A percentile compares a stretch with the other conserved stretches of the same genome.
Conservation (phyloP, 2,888 invertebrate species). For the Liopterus haemorrhoidalis region DNA sequence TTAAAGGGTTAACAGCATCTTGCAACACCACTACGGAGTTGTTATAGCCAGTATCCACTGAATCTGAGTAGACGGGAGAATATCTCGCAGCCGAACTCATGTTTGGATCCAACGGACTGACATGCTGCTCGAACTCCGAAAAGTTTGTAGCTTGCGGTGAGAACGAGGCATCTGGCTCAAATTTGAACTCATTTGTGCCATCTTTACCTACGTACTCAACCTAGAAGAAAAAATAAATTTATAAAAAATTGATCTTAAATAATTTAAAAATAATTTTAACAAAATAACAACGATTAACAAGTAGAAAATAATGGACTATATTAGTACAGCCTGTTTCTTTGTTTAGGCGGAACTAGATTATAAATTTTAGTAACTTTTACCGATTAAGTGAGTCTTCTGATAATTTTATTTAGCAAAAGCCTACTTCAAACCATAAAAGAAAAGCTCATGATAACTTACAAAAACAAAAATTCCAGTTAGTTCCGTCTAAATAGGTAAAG, state of each 20-base stretch:
- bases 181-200: slow-evolving; percentile 34
- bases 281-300: too few species aligned
- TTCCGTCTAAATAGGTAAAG: too few species aligned
- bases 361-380: too few species aligned
- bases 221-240: slow-evolving; percentile 31
- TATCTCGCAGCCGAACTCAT: slow-evolving; percentile 57
- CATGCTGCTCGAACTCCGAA: slow-evolving; percentile 40
- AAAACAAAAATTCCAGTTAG: too few species aligned
- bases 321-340: too few species aligned
- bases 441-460: too few species aligned
- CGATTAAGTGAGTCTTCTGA: too few species aligned
- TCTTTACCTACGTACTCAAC: slow-evolving; percentile 43
- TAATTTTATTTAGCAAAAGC: too few species aligned
- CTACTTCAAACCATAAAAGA: too few species aligned
- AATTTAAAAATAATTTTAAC: neutral
- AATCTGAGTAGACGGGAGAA: slow-evolving; percentile 51
- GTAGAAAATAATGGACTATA: too few species aligned
- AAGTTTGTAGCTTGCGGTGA: slow-evolving; percentile 27
- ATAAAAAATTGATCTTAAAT: slow-evolving; percentile 12
- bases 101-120: slow-evolving; percentile 46
- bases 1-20: slow-evolving; percentile 32
- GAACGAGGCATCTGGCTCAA: slow-evolving; percentile 32
- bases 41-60: slow-evolving; percentile 34
- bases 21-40: slow-evolving; percentile 40
- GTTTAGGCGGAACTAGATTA: too few species aligned